Evolutionary conservation across 1,140 invertebrate genomes (phyloP), one percentile per base, ranked within the genome.

Genomic region (Daktulosphaira vitifoliae): DNA sequence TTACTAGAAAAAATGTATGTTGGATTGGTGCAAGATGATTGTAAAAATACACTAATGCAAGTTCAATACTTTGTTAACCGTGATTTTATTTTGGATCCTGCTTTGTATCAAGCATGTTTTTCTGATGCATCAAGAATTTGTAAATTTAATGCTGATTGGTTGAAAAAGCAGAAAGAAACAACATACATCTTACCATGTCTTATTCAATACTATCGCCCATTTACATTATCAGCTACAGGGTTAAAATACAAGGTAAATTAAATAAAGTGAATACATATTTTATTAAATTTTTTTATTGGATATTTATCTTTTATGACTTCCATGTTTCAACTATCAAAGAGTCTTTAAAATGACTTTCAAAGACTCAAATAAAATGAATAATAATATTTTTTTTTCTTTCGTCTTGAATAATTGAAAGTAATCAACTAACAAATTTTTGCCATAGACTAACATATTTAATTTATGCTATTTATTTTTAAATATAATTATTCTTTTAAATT

Each of bases 21-120:
- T 1, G 81, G 83, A 42, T 76, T 82, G 52, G 98, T 98, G 94
- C 87, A 82, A 2, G 82, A 83, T 64, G 83, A 87, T 16, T 99
- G 96, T 78, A 90, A 96, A 78, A 82, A 88, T 54, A 87, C 90
- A 22, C 77, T 99, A 26, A 78, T 97, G 18, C 92, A 98, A 78
- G 95, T 98, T 71, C 94, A 98, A 72, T 98, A 96, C 75, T 99
- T 99, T 77, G 83, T 98, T 52, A 87, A 91, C 0, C 82, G 96
- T 70, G 91, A 98, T 78, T 98, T 92, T 71, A 91, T 89, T 72
- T 75, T 98, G 46, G 95, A 98, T 78, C 86, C 90, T 0, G 84
- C 88, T 67, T 77, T 98, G 15, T 98, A 92, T 72, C 82, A 81
- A 71, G 83, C 86, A 11, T 99, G 96, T 73, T 87, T 84, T 71